Evolutionary conservation across 2,113 vertebrate species (phyloP).

Genomic region (Cyprinodon tularosa): DNA sequence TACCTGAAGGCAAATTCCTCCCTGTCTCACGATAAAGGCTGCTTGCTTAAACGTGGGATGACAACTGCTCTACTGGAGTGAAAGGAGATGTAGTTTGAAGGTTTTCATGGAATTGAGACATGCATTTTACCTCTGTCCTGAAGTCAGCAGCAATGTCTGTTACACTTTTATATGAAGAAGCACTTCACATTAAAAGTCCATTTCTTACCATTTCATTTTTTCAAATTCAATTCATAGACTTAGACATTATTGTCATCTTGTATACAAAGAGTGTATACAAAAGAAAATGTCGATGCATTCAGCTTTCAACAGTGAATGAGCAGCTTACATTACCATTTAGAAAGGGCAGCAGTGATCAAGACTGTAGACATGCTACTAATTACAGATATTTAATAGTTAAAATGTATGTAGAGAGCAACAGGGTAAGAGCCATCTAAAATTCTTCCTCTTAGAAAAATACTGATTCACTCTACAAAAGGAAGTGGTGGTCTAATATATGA

Average conservation of each 20-base stretch:
- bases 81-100: constrained; percentile 38
- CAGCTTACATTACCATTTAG: too few relatives aligned
- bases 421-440: too few relatives aligned
- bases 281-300: too few relatives aligned
- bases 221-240: neutral
- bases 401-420: neutral
- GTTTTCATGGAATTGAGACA: constrained; percentile 27
- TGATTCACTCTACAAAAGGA: neutral
- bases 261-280: too few relatives aligned
- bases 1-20: constrained; percentile 67
- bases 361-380: neutral
- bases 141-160: neutral
- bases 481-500: neutral
- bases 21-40: constrained; percentile 45
- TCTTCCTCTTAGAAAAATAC: too few relatives aligned
- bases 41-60: constrained; percentile 52
- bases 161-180: neutral
- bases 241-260: too few relatives aligned
- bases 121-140: constrained; percentile 5
- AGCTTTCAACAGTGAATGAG: too few relatives aligned
- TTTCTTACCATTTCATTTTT: neutral
- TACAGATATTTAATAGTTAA: neutral
- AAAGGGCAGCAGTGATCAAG: too few relatives aligned
- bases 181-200: neutral
- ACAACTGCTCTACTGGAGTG: constrained; percentile 49